These are phyloP conservation scores for Coleophora deauratella DNA, from an alignment of 2,888 invertebrate genomes.

Conservation along the genomic window DNA sequence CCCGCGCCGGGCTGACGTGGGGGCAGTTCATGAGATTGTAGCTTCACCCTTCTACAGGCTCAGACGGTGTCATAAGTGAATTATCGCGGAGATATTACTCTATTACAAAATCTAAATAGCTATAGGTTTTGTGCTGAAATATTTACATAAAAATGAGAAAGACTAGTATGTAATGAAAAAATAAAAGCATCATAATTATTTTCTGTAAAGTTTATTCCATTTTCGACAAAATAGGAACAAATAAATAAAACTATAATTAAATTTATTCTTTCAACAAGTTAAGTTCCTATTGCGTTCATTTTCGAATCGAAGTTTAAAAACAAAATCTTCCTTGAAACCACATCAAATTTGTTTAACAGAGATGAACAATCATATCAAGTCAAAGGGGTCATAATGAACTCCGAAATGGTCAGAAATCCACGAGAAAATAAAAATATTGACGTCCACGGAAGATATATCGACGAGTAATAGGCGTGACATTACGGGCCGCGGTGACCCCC, in stretches of 20 bases:
- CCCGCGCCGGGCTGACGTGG: constrained; percentile 50
- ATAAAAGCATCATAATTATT: too few species aligned
- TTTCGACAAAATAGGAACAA: too few species aligned
- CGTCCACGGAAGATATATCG: constrained; percentile 63
- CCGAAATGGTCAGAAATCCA: constrained; percentile 47
- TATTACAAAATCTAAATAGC: not conserved
- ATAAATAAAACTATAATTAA: too few species aligned
- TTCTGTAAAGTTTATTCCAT: too few species aligned
- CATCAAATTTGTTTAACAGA: not conserved
- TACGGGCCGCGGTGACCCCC: constrained; percentile 48
- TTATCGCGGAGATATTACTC: not conserved
- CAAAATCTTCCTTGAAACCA: too few species aligned
- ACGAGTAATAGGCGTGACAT: constrained; percentile 70
- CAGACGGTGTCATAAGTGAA: too few species aligned
- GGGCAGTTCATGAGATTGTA: constrained; percentile 62
- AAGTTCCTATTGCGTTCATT: too few species aligned
- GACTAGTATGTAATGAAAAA: too few species aligned
- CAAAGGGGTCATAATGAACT: constrained; percentile 33
- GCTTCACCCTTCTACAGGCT: constrained; percentile 23
- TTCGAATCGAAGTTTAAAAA: too few species aligned
- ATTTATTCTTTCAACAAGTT: too few species aligned
- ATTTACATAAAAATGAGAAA: too few species aligned
- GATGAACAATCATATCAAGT: constrained; percentile 2
- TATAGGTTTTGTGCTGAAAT: too few species aligned
- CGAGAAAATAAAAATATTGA: constrained; percentile 60